phyloP scores from a whole-genome alignment of 2,888 invertebrate species.

The Sphaerophoria rueppellii region DNA sequence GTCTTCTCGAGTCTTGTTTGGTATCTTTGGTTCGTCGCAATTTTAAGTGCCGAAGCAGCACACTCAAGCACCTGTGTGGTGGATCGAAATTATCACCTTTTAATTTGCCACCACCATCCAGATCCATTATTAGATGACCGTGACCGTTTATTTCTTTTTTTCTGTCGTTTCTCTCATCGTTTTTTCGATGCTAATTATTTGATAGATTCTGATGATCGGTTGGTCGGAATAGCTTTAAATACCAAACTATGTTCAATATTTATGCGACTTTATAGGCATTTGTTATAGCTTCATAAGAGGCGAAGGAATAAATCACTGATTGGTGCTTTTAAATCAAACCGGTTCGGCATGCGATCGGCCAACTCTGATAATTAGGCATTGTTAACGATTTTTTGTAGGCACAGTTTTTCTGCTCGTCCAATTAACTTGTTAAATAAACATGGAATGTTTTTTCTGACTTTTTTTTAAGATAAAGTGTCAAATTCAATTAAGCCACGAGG shows the following conservation, averaged over 20 bases:
- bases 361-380: not conserved
- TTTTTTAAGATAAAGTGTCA: too few relatives aligned
- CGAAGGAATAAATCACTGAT: not conserved
- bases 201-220: conserved; percentile 43
- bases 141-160: conserved; percentile 63
- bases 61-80: conserved; percentile 48
- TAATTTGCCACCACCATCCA: conserved; percentile 39
- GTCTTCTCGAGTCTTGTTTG: conserved; percentile 26
- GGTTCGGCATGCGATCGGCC: not conserved
- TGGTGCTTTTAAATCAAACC: not conserved
- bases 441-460: too few relatives aligned
- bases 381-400: not conserved
- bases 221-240: conserved; percentile 45
- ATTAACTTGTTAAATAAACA: too few relatives aligned
- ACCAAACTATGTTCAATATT: conserved; percentile 7
- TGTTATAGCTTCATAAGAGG: conserved; percentile 10
- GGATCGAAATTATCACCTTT: conserved; percentile 62
- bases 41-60: conserved; percentile 7
- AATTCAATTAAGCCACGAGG: too few relatives aligned
- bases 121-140: conserved; percentile 66
- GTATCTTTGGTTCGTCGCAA: conserved; percentile 7
- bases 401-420: too few relatives aligned
- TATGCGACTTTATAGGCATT: conserved; percentile 21
- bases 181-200: conserved; percentile 12
- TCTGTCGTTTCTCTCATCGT: conserved; percentile 35